A percentile compares a stretch with the other conserved stretches of the same genome.
phyloP scores from a whole-genome alignment of 2,888 invertebrate species.

The Chymomyza caudatula region DNA sequence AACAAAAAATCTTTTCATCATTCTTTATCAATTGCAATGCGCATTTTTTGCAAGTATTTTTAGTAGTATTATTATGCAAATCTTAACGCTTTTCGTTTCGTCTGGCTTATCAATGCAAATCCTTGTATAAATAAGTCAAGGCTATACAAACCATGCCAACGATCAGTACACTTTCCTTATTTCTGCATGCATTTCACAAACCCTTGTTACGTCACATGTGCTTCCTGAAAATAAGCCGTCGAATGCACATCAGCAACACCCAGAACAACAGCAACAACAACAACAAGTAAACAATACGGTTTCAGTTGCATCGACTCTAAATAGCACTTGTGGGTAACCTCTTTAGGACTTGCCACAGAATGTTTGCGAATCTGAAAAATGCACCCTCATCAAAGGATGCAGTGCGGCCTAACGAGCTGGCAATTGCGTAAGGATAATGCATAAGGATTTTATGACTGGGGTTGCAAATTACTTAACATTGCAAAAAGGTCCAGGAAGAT shows the following conservation, averaged over 20 bases:
- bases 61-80: conserved; percentile 32
- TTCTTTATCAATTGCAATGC: too few relatives aligned
- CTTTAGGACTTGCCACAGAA: conserved; percentile 1
- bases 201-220: neutral
- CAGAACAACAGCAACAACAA: conserved; percentile 21
- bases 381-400: conserved; percentile 42
- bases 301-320: conserved; percentile 12
- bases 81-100: neutral
- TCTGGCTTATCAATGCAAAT: too few relatives aligned
- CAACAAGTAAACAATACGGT: conserved; percentile 37
- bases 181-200: neutral
- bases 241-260: conserved; percentile 9
- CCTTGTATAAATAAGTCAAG: too few relatives aligned
- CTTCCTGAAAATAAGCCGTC: too few relatives aligned
- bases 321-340: conserved; percentile 43
- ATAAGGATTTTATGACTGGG: conserved; percentile 43
- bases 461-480: conserved; percentile 37
- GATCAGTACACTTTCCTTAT: too few relatives aligned
- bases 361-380: conserved; percentile 37
- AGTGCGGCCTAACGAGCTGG: conserved; percentile 19
- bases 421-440: conserved; percentile 55
- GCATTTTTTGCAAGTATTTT: too few relatives aligned
- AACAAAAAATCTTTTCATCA: too few relatives aligned
- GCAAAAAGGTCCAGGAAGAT: conserved; percentile 11
- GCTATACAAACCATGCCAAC: neutral